Evolutionary conservation across 2,888 invertebrate species (phyloP).

Genomic region (Andrena camellia): DNA sequence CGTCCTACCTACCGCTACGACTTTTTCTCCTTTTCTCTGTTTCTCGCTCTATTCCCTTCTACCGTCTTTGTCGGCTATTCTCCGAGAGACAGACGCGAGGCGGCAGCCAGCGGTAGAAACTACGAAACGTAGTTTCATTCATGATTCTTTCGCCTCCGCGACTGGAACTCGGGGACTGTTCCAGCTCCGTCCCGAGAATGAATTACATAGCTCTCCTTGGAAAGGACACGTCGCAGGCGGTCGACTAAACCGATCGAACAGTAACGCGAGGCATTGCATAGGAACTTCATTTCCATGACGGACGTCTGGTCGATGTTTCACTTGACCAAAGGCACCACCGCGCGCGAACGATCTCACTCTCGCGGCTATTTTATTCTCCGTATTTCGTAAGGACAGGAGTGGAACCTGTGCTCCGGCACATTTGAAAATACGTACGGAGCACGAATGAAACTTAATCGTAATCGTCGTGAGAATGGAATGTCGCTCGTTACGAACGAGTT

Average conservation of each 20-base stretch:
- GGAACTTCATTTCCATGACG: slow-evolving; percentile 59
- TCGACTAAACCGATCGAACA: slow-evolving; percentile 10
- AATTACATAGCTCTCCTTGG: slow-evolving; percentile 70
- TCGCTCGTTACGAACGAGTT: slow-evolving; percentile 71
- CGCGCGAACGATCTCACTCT: slow-evolving; percentile 51
- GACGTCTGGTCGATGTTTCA: slow-evolving; percentile 43
- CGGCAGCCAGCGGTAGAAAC: slow-evolving; percentile 31
- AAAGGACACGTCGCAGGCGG: slow-evolving; percentile 70
- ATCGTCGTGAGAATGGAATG: slow-evolving; percentile 74
- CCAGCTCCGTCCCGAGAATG: slow-evolving; percentile 46
- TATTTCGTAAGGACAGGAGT: slow-evolving; percentile 14
- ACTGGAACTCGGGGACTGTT: slow-evolving; percentile 59
- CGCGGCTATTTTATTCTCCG: slow-evolving; percentile 11
- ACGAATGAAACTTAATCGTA: slow-evolving; percentile 61
- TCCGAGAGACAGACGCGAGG: slow-evolving; percentile 18
- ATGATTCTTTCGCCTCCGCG: slow-evolving; percentile 71
- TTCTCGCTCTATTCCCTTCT: slow-evolving; percentile 49
- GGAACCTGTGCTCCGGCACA: slow-evolving; percentile 3
- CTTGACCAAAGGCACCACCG: slow-evolving; percentile 62
- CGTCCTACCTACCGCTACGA: slow-evolving; percentile 42
- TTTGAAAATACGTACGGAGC: slow-evolving; percentile 46
- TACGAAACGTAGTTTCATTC: slow-evolving; percentile 73
- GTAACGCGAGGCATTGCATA: slow-evolving; percentile 48
- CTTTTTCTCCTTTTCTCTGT: slow-evolving; percentile 43
- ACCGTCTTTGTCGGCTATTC: slow-evolving; percentile 42